Evolutionary conservation across 1,140 invertebrate species (phyloP).

Genomic region (Heliothis virescens): DNA sequence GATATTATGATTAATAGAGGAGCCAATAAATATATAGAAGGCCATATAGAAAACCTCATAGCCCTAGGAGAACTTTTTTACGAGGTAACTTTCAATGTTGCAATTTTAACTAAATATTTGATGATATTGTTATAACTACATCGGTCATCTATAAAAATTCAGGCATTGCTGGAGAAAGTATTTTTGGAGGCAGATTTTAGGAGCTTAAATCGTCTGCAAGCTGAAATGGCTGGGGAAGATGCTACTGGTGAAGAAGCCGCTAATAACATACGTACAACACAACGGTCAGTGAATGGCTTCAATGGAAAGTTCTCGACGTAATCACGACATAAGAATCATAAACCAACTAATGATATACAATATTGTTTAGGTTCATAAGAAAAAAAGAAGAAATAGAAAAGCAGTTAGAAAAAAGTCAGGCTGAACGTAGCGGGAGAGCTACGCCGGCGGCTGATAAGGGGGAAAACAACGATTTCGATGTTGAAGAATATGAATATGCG

Average conservation of each 20-base stretch:
- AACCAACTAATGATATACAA: background rate
- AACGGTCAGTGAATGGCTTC: conserved; percentile 54
- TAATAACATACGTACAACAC: conserved; percentile 59
- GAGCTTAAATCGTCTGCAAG: conserved; percentile 20
- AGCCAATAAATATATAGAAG: conserved; percentile 71
- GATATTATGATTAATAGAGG: conserved; percentile 72
- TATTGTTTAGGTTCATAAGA: conserved; percentile 64
- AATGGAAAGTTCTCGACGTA: background rate
- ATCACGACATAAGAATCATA: background rate
- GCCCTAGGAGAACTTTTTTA: conserved; percentile 65
- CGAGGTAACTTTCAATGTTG: conserved; percentile 57
- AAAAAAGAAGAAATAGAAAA: conserved; percentile 75
- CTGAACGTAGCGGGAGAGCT: conserved; percentile 28
- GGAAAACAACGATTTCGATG: conserved; percentile 74
- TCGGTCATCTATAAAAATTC: background rate
- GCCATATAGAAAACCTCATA: conserved; percentile 72
- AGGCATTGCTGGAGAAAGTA: conserved; percentile 58
- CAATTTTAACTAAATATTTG: background rate
- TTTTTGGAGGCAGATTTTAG: conserved; percentile 54
- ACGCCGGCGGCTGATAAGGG: conserved; percentile 48
- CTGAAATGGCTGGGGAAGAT: conserved; percentile 6
- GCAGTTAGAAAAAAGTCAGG: conserved; percentile 59
- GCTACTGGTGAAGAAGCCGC: conserved; percentile 39
- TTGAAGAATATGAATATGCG: conserved; percentile 70
- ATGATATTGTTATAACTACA: no score